A percentile compares a stretch with the other conserved stretches of the same genome.
Evolutionary conservation across 2,888 invertebrate genomes (phyloP).

Genomic region (Branchellion lobata): DNA sequence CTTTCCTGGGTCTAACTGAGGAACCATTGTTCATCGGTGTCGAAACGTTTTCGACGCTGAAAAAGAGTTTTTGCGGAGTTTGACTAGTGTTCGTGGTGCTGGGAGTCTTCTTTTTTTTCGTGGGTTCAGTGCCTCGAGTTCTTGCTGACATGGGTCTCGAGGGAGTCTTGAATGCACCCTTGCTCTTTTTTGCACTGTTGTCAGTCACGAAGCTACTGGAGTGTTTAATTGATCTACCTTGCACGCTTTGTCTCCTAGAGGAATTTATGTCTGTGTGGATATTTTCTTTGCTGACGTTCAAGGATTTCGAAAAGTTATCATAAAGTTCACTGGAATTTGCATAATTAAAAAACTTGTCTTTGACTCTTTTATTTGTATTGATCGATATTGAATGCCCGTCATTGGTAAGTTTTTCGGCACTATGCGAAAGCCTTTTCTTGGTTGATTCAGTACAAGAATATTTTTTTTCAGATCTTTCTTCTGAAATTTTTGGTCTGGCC

Average conservation of each 20-base stretch:
- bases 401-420: not conserved
- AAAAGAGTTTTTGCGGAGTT: not conserved
- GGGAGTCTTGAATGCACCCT: not conserved
- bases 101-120: not conserved
- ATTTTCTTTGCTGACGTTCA: constrained; percentile 19
- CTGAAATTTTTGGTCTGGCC: not conserved
- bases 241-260: not conserved
- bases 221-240: not conserved
- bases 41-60: not conserved
- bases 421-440: not conserved
- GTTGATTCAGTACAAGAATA: not conserved
- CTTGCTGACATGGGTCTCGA: not conserved
- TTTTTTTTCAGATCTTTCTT: no score
- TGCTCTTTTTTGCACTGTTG: not conserved
- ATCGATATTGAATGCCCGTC: not conserved
- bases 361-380: not conserved
- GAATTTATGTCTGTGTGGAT: not conserved
- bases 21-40: not conserved
- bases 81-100: not conserved
- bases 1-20: constrained; percentile 47
- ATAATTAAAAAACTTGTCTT: not conserved
- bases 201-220: not conserved
- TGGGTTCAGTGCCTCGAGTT: not conserved
- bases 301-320: not conserved
- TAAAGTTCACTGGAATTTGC: not conserved